Percentiles rank a stretch among this genome's conserved stretches.
phyloP scores from a whole-genome alignment of 2,113 vertebrate genomes.

The Caracal caracal region DNA sequence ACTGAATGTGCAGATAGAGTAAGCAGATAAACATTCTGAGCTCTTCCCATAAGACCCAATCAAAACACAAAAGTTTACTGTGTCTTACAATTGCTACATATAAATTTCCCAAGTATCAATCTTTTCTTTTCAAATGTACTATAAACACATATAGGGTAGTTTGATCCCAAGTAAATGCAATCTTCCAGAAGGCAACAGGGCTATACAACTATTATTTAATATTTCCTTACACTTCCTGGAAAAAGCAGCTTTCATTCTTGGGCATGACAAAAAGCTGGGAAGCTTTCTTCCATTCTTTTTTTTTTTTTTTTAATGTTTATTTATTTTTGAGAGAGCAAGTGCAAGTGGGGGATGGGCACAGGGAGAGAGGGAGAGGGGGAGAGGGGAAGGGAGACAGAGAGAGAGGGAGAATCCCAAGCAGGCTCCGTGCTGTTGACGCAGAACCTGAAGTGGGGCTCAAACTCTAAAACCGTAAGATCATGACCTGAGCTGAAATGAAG shows the following conservation, averaged over 20 bases:
- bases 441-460: too few species aligned
- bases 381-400: too few species aligned
- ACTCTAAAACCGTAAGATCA: too few species aligned
- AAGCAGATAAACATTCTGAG: background rate
- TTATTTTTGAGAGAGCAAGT: too few species aligned
- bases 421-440: too few species aligned
- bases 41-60: background rate
- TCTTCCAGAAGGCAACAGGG: slow-evolving; percentile 21
- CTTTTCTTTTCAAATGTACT: slow-evolving; percentile 33
- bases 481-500: too few species aligned
- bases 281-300: background rate
- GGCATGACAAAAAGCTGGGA: background rate
- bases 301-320: background rate
- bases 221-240: background rate
- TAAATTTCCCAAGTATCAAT: slow-evolving; percentile 14
- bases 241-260: background rate
- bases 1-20: background rate
- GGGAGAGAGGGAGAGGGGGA: too few species aligned
- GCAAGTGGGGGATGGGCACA: too few species aligned
- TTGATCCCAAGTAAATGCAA: background rate
- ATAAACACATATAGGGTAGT: background rate
- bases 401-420: too few species aligned
- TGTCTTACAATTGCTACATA: background rate
- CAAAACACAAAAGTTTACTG: background rate
- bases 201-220: background rate